Percentiles rank a stretch among this genome's conserved stretches.
These are phyloP conservation scores for Mastacembelus armatus DNA, from an alignment of 2,797 vertebrate genomes.

Conservation along the genomic window DNA sequence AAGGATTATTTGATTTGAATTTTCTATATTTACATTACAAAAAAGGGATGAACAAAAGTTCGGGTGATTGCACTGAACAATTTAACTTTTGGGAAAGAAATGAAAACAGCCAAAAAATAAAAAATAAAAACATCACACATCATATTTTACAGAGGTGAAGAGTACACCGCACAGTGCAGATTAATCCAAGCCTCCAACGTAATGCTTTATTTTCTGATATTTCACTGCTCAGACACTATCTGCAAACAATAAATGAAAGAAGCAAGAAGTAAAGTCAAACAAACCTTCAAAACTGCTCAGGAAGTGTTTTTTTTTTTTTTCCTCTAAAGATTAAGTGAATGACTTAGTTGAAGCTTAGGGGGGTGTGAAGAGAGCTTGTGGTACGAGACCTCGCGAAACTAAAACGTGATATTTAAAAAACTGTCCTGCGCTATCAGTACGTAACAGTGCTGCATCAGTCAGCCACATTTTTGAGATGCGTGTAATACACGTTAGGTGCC, in stretches of 20 bases:
- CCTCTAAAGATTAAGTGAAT: background rate
- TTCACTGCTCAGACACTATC: background rate
- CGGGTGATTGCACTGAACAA: background rate
- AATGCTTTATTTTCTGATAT: slow-evolving; percentile 17
- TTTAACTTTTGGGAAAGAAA: slow-evolving; percentile 11
- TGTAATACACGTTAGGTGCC: no score
- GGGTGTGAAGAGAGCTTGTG: no score
- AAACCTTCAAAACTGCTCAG: slow-evolving; percentile 8
- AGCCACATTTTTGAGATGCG: no score
- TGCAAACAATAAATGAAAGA: slow-evolving; percentile 4
- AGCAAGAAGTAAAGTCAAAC: background rate
- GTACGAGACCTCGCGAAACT: no score
- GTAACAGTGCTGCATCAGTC: no score
- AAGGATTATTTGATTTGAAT: slow-evolving; percentile 14
- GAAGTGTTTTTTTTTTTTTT: background rate
- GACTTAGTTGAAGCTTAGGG: background rate
- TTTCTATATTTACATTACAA: slow-evolving; percentile 3
- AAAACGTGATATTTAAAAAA: no score
- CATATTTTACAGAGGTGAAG: background rate
- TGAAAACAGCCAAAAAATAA: background rate
- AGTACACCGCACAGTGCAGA: background rate
- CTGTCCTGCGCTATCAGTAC: no score
- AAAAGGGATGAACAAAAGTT: slow-evolving; percentile 22
- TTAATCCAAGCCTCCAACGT: background rate
- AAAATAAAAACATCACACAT: slow-evolving; percentile 5